Conservation (phyloP, 2,113 vertebrate genomes). For the Heliornis fulica region DNA sequence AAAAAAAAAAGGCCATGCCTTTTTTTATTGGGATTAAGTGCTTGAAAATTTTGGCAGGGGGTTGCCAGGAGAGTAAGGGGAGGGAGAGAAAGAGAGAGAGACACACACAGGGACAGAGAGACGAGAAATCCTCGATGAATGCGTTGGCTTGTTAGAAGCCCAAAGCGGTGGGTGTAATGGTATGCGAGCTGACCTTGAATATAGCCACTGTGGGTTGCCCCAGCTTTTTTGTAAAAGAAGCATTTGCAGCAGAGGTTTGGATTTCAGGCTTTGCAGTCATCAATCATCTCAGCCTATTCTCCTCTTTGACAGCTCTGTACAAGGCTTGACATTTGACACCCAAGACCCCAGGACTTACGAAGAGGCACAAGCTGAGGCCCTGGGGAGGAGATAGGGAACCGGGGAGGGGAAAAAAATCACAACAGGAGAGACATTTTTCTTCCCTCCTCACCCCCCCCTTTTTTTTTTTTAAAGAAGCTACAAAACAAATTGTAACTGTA, state of each 20-base stretch:
- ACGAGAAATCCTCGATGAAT: constrained; percentile 71
- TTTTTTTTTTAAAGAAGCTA: constrained; percentile 9
- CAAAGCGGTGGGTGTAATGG: constrained; percentile 83
- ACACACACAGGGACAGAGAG: constrained; percentile 20
- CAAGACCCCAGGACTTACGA: constrained; percentile 84
- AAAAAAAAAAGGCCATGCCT: constrained; percentile 58
- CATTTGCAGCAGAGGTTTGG: constrained; percentile 97
- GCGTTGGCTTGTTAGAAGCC: constrained; percentile 77
- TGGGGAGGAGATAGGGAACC: constrained; percentile 67
- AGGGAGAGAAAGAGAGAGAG: constrained; percentile 25
- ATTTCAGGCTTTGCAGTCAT: constrained; percentile 98
- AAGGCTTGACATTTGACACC: constrained; percentile 99
- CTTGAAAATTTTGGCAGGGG: constrained; percentile 75
- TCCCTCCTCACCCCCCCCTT: not conserved
- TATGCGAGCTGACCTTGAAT: constrained; percentile 89
- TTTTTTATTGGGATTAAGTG: constrained; percentile 76
- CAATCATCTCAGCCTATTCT: constrained; percentile 99
- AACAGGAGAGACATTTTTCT: constrained; percentile 36
- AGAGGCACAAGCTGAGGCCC: constrained; percentile 87
- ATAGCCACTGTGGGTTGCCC: constrained; percentile 86
- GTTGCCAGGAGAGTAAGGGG: constrained; percentile 65
- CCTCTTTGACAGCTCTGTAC: constrained; percentile 99
- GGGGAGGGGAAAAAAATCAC: constrained; percentile 50
- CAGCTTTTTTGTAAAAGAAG: constrained; percentile 91
- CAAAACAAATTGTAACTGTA: constrained; percentile 50